A percentile compares a stretch with the other conserved stretches of the same genome.
These are phyloP conservation scores for Myanophis thanlyinensis DNA, from an alignment of 2,113 vertebrate genomes.

Conservation along the genomic window DNA sequence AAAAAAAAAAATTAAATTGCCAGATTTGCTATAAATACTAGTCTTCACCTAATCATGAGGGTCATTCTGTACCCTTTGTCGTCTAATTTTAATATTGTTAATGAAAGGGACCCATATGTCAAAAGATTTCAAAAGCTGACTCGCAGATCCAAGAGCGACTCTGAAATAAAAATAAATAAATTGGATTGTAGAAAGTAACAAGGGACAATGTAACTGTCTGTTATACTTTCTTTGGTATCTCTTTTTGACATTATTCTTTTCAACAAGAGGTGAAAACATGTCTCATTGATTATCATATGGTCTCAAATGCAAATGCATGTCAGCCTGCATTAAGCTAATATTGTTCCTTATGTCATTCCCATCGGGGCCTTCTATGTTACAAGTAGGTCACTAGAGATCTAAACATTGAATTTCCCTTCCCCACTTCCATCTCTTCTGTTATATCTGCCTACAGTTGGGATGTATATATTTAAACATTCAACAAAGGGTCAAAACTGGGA, in stretches of 20 bases:
- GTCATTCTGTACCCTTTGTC: not conserved
- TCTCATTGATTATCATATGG: conserved; percentile 43
- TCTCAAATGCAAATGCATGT: conserved; percentile 42
- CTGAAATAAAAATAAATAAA: not conserved
- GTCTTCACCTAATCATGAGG: not conserved
- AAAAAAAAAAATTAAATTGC: not conserved
- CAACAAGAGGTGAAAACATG: conserved; percentile 43
- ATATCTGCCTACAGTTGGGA: conserved; percentile 49
- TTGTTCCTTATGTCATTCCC: conserved; percentile 26
- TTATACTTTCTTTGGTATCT: conserved; percentile 41
- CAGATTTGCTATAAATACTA: not conserved
- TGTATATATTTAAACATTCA: conserved; percentile 49
- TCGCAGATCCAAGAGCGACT: not conserved
- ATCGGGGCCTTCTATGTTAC: conserved; percentile 30
- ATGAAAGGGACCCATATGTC: not conserved
- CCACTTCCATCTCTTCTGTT: conserved; percentile 10
- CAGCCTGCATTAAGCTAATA: conserved; percentile 56
- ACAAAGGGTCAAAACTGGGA: conserved; percentile 54
- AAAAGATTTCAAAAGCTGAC: not conserved
- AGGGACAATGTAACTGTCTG: not conserved
- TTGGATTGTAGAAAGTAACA: not conserved
- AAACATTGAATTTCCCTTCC: conserved; percentile 50
- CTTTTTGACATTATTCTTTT: conserved; percentile 32
- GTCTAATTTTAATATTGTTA: not conserved
- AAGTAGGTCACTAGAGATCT: conserved; percentile 69